Base-by-base conservation (phyloP, 2,888 invertebrate species). In the Ochlodes sylvanus region DNA sequence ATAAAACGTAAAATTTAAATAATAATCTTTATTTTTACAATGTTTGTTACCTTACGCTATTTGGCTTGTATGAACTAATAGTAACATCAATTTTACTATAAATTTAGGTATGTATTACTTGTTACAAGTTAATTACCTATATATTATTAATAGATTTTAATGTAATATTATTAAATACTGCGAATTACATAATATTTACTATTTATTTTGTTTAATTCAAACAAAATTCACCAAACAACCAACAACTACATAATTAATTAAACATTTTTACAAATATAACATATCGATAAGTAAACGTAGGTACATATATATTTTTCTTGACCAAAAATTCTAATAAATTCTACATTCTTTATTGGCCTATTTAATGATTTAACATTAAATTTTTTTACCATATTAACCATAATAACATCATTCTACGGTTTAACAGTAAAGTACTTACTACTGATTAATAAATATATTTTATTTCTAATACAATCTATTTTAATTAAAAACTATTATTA, bases 1-100 rank as follows among this genome's bases (percentile, higher is more conserved):
- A 47, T 47, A 47, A 47, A 47, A 52, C 7, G 7, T 17, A 19
- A 10, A 14, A 14, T 41, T 41, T 44, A 63, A 52, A 55, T 55
- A 55, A 63, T 63, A 55, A 63, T 14, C 19, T 64, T 64, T 64
- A 56, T 64, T 56, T 64, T 42, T 57, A 64, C 64, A 64, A 56
- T 56, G 47, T 64, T 54, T 64, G 15, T 56, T 56, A 44, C 32
- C 64, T 64, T 64, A 64, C 7, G 19, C 17, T 34, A 57, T 47
- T 44, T 56, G 34, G 32, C 47, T 64, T 64, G 47, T 56, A 17
- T 42, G 56, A 55, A 44, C 56, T 64, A 57, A 57, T 56, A 64
- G 64, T 56, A 38, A 64, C 62, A 62, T 62, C 21, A 21, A 62
- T 52, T 47, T 42, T 54, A 54, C 63, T 56, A 34, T 50, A 50